These are phyloP conservation scores for Cassiopea andromeda DNA, from an alignment of 30 jellyfish, hydroid and myxozoan species.

Conservation along the genomic window DNA sequence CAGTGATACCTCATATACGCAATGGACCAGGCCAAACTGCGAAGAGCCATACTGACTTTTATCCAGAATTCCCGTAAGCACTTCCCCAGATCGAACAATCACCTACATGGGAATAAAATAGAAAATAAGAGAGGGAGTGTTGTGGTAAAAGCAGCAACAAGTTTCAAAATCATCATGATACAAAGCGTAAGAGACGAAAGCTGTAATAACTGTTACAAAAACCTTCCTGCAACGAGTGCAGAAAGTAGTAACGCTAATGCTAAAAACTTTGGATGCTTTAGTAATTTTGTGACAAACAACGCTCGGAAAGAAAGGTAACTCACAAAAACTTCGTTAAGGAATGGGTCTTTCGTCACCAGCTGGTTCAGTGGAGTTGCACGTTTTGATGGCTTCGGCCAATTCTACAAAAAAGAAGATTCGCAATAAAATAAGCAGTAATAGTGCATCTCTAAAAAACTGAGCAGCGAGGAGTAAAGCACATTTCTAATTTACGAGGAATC, in stretches of 20 bases:
- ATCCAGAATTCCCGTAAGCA: slow-evolving; percentile 96
- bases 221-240: no score
- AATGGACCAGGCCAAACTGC: slow-evolving; percentile 96
- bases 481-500: no score
- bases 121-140: no score
- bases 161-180: no score
- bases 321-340: slow-evolving; percentile 57
- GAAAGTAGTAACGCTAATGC: neutral
- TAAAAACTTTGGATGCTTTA: neutral
- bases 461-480: no score
- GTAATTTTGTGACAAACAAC: no score
- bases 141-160: no score
- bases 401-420: slow-evolving; percentile 45
- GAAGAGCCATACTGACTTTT: slow-evolving; percentile 98
- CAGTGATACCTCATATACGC: slow-evolving; percentile 84
- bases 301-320: neutral
- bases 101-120: slow-evolving; percentile 53
- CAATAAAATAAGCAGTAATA: neutral
- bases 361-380: slow-evolving; percentile 17
- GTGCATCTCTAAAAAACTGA: no score
- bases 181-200: no score
- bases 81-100: slow-evolving; percentile 90
- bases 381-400: slow-evolving; percentile 83
- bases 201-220: no score
- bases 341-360: slow-evolving; percentile 35